Evolutionary conservation across 2,888 invertebrate species (phyloP), one percentile per base, ranked within the genome.

Genomic region (Ormia ochracea): DNA sequence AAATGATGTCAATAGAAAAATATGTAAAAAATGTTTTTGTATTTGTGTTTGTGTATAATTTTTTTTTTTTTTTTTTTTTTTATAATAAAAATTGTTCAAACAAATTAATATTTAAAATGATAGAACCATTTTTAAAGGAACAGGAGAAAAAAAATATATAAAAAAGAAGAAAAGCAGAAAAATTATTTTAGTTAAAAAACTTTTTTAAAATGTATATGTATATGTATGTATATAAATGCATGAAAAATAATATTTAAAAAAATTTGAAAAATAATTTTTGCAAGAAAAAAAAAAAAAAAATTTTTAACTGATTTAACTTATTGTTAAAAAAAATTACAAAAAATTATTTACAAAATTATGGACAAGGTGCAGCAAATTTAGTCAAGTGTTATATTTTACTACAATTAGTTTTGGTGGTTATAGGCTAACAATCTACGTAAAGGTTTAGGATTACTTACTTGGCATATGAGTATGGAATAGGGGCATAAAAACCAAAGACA

Each of bases 121-220:
- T 7, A 70, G 31, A 70, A 70, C 70, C 70, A 70, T 61, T 70
- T 78, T 77, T 68, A 81, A 26, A 76, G 38, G 48, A 56, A 61
- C 52, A 69, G 66, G 45, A 72, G 81, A 82, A 82, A 81, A 78
- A 43, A 82, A 80, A 78, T 81, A 83, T 82, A 82, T 83, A 81
- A 82, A 77, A 83, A 83, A 83, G 82, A 83, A 83, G 80, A 80
- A 82, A 83, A 83, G 83, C 82, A 82, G 82, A 83, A 83, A 83
- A 84, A 80, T 76, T 68, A 80, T 80, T 80, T 70, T 54, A 79
- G 74, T 79, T 74, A 63, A 72, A 66, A 79, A 72, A 68, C 45
- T 17, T 45, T n/a, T 63, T 63, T 36, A 66, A 41, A 69, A 72
- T 59, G 54, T 50, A 56, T 63, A 61, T 45, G 68, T 66, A 48